phyloP scores from a whole-genome alignment of 2,888 invertebrate genomes.

The Anagyrus pseudococci region DNA sequence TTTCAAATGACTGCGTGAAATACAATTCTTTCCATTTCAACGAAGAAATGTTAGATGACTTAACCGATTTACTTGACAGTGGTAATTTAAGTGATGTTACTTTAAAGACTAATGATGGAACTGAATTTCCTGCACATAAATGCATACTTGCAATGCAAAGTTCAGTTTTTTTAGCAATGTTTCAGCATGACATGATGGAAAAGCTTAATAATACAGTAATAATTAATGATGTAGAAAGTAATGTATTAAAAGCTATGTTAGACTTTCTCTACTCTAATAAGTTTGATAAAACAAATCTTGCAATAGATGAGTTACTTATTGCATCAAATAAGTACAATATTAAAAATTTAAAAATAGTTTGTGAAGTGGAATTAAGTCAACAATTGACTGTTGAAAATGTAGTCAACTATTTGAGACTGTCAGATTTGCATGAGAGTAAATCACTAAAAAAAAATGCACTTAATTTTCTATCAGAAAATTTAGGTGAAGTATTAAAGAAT shows the following conservation, averaged over 20 bases:
- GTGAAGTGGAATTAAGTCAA: conserved; percentile 94
- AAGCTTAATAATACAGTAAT: conserved; percentile 94
- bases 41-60: no score
- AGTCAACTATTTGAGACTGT: conserved; percentile 93
- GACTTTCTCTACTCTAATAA: conserved; percentile 98
- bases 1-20: no score
- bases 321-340: conserved; percentile 99
- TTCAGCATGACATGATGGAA: conserved; percentile 99
- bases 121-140: conserved; percentile 95
- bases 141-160: conserved; percentile 96
- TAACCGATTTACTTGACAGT: no score
- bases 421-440: conserved; percentile 96
- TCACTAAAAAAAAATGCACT: conserved; percentile 98
- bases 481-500: no score
- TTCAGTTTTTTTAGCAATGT: conserved; percentile 99
- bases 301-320: conserved; percentile 96
- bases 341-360: conserved; percentile 98
- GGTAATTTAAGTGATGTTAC: conserved; percentile 16
- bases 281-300: conserved; percentile 93
- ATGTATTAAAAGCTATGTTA: conserved; percentile 96
- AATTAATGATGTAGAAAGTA: conserved; percentile 96
- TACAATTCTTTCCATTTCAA: no score
- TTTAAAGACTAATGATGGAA: conserved; percentile 42
- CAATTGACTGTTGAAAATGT: conserved; percentile 95
- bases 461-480: no score